A percentile compares a stretch with the other conserved stretches of the same genome.
These are phyloP conservation scores for Oplegnathus fasciatus DNA, from an alignment of 2,113 vertebrate species.

Conservation along the genomic window DNA sequence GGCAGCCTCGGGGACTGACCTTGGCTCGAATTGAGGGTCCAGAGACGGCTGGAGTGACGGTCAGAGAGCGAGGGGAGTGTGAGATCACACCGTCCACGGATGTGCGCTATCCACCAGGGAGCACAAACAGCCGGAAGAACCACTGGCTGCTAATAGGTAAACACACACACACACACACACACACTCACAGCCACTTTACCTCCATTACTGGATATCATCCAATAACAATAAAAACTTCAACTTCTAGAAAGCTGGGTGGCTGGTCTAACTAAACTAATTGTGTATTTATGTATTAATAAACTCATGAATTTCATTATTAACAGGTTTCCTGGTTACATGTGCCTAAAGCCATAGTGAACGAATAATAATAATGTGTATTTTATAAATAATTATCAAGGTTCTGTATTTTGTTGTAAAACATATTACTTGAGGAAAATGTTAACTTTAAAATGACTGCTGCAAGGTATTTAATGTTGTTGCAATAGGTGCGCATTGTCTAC, in stretches of 20 bases:
- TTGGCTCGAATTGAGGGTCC: slow-evolving; percentile 91
- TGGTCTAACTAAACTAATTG: too few relatives aligned
- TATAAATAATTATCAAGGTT: background rate
- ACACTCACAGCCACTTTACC: background rate
- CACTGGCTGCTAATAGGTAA: slow-evolving; percentile 97
- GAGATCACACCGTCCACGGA: slow-evolving; percentile 92
- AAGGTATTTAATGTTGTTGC: background rate
- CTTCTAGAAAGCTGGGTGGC: too few relatives aligned
- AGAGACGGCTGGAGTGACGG: slow-evolving; percentile 90
- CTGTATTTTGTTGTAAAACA: background rate
- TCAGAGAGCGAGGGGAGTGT: slow-evolving; percentile 90
- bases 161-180: background rate
- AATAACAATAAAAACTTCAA: background rate
- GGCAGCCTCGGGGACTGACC: slow-evolving; percentile 91
- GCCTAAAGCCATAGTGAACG: background rate
- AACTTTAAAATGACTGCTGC: background rate
- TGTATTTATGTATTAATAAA: background rate
- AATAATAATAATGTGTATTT: background rate
- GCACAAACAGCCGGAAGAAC: slow-evolving; percentile 86
- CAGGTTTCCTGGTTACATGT: background rate
- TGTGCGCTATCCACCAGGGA: slow-evolving; percentile 92
- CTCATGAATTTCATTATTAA: background rate
- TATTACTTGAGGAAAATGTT: background rate
- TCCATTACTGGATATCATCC: background rate
- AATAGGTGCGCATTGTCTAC: background rate